These are phyloP conservation scores for Orchesella cincta DNA, from an alignment of 1,140 invertebrate species.

Conservation along the genomic window DNA sequence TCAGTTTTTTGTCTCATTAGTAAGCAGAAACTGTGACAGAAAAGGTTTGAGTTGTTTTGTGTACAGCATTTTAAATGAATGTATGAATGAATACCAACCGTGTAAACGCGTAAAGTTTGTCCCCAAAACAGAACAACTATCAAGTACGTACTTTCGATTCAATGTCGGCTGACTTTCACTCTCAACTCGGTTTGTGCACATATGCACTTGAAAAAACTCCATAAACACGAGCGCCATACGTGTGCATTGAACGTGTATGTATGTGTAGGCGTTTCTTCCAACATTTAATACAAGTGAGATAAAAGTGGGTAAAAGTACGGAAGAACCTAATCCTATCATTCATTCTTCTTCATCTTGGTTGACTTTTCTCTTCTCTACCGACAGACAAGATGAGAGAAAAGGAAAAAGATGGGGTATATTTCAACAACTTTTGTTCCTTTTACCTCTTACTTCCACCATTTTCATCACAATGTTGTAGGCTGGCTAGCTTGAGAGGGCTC, in stretches of 20 bases:
- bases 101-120: no score
- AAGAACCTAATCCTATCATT: conserved; percentile 13
- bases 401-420: background rate
- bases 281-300: background rate
- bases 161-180: background rate
- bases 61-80: no score
- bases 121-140: no score
- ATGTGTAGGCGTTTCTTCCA: background rate
- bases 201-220: background rate
- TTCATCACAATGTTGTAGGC: background rate
- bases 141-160: background rate
- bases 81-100: no score
- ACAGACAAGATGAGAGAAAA: background rate
- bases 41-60: no score
- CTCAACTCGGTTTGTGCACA: background rate
- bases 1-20: no score
- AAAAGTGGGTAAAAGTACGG: background rate
- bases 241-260: background rate
- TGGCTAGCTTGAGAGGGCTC: background rate
- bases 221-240: background rate
- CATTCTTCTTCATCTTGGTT: conserved; percentile 10
- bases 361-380: background rate
- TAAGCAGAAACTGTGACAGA: no score
- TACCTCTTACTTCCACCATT: background rate
- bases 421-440: background rate